Evolutionary conservation across 2,888 invertebrate genomes (phyloP), one percentile per base, ranked within the genome.

Genomic region (Campopleginae sp.): DNA sequence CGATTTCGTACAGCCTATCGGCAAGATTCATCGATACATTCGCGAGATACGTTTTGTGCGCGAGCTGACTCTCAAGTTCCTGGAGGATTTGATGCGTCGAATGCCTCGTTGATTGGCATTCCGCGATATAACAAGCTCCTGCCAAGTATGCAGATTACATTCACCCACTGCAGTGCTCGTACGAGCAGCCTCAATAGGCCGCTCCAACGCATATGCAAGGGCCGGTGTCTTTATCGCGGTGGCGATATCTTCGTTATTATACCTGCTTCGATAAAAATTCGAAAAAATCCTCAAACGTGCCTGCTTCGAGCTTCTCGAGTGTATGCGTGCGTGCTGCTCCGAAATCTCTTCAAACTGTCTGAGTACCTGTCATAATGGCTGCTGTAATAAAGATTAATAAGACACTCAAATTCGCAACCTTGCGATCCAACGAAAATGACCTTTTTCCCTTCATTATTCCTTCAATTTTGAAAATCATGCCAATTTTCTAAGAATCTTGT

Each of bases 31-130:
- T 84, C 80, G 44, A 71, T 84, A 80, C 80, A 80, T 80, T 76
- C 76, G 38, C 76, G 19, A 48, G 72, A 84, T 82, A 78, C 77
- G 58, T 61, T 76, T 38, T 23, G 54, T 48, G 44, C 66, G 66
- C 66, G 66, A 54, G 66, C 77, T 54, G 54, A 27, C 38, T 42
- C 65, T 27, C 38, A 85, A 65, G 70, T 80, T 87, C 72, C 85
- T 78, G 82, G 80, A 84, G 84, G 85, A 87, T 88, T 86, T 85
- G 75, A 86, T 81, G 79, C 80, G 77, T 86, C 84, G 84, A 82
- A 87, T 87, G 76, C 86, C 85, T 86, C 87, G 63, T 61, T 87
- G 86, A 87, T 88, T 88, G 66, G 85, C 86, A 88, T 88, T 87
- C 85, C 87, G 38, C 65, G 80, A 82, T 86, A 84, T 82, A 86